A percentile compares a stretch with the other conserved stretches of the same genome.
phyloP scores from a whole-genome alignment of 37 sponge, comb jelly and placozoan species.

The Halisarca cf. caerulea region DNA sequence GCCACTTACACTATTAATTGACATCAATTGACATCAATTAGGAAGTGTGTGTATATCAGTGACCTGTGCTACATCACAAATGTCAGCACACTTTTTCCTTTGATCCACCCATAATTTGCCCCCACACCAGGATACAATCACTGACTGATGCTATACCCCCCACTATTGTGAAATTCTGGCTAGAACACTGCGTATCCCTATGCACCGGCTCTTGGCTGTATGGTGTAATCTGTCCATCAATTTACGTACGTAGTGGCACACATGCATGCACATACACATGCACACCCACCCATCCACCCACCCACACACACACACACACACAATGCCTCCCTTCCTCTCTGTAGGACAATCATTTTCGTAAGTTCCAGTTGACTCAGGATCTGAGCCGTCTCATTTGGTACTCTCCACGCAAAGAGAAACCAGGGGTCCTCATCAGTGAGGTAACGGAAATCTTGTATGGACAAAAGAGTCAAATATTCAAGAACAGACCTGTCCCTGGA shows the following conservation, averaged over 20 bases:
- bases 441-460: conserved; percentile 74
- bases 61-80: too few relatives aligned
- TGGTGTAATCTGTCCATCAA: not conserved
- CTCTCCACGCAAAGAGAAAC: conserved; percentile 61
- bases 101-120: too few relatives aligned
- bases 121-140: too few relatives aligned
- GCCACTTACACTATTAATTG: too few relatives aligned
- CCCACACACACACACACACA: not conserved
- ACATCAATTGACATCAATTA: too few relatives aligned
- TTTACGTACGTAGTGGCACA: not conserved
- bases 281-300: not conserved
- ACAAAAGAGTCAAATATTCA: conserved; percentile 78
- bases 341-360: conserved; percentile 87
- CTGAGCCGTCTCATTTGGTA: conserved; percentile 81
- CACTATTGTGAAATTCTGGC: too few relatives aligned
- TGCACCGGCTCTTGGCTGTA: too few relatives aligned
- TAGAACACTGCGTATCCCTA: too few relatives aligned
- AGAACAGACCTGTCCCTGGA: conserved; percentile 77
- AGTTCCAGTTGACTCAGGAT: conserved; percentile 72
- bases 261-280: not conserved
- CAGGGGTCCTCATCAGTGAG: conserved; percentile 78
- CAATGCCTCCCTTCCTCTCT: not conserved
- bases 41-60: too few relatives aligned
- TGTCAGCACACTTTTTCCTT: too few relatives aligned
- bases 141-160: too few relatives aligned